Conservation (phyloP, 37 sponge, comb jelly and placozoan genomes). For the Spongilla lacustris region DNA sequence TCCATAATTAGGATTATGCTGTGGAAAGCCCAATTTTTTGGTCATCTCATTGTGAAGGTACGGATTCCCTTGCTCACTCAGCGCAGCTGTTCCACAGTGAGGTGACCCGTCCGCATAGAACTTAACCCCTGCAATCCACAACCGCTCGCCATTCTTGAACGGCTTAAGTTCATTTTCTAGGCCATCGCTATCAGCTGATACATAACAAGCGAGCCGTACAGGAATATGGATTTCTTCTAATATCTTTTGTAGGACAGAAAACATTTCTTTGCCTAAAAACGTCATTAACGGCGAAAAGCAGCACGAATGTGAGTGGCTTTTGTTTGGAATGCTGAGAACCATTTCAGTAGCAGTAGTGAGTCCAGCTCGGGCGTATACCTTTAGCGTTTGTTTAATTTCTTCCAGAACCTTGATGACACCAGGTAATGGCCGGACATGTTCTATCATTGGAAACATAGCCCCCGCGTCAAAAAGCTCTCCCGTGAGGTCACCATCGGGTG, state of each 20-base stretch:
- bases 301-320: too few relatives aligned
- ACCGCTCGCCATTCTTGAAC: background rate
- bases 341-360: slow-evolving; percentile 67
- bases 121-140: slow-evolving; percentile 7
- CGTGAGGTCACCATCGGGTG: slow-evolving; percentile 39
- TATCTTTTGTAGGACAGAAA: background rate
- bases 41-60: slow-evolving; percentile 40
- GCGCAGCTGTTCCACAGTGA: slow-evolving; percentile 47
- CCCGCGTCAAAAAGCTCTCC: slow-evolving; percentile 39
- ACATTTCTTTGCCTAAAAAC: background rate
- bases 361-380: slow-evolving; percentile 40
- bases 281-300: too few relatives aligned
- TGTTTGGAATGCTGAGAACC: slow-evolving; percentile 2
- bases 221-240: background rate
- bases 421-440: background rate
- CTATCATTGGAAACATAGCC: background rate
- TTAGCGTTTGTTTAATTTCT: background rate
- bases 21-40: slow-evolving; percentile 37
- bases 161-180: background rate
- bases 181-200: background rate
- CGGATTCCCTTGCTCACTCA: slow-evolving; percentile 19
- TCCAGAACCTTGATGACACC: background rate
- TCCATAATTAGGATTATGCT: slow-evolving; percentile 16
- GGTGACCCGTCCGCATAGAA: slow-evolving; percentile 67
- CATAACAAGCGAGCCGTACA: background rate